Evolutionary conservation across 2,113 vertebrate species (phyloP).

Genomic region (Nannobrachium achirus): DNA sequence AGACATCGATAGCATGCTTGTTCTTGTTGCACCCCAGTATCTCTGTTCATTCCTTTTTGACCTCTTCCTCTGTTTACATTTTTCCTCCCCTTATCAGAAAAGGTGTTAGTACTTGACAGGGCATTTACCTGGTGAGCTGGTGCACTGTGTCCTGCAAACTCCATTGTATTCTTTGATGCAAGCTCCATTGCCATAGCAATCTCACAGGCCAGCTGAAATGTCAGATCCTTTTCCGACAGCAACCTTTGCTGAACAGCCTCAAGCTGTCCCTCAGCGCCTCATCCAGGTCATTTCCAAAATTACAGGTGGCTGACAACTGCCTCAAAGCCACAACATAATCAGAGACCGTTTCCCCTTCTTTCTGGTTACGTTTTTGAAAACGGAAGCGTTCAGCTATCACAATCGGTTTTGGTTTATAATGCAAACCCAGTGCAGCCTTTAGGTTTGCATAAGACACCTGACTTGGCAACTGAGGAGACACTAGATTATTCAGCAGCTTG

Average conservation of each 20-base stretch:
- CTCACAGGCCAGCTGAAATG: conserved; percentile 5
- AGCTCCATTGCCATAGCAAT: conserved; percentile 9
- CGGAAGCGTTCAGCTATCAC: too few relatives aligned
- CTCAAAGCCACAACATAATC: conserved; percentile 10
- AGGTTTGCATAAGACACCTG: too few relatives aligned
- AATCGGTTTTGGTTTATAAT: too few relatives aligned
- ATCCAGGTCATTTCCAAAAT: conserved; percentile 7
- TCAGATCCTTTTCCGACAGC: conserved; percentile 1
- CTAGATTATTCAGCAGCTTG: too few relatives aligned
- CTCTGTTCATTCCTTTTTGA: neutral
- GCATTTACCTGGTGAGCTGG: too few relatives aligned
- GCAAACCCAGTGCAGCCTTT: too few relatives aligned
- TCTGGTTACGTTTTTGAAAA: conserved; percentile 19
- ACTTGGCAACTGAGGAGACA: too few relatives aligned
- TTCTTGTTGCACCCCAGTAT: neutral
- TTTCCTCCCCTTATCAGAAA: conserved; percentile 1
- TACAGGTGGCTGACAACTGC: conserved; percentile 1
- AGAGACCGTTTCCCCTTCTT: neutral
- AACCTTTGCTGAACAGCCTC: conserved; percentile 16
- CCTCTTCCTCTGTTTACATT: neutral
- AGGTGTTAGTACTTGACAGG: too few relatives aligned
- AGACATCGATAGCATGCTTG: neutral
- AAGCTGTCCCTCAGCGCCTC: conserved; percentile 14
- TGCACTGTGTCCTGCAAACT: too few relatives aligned
- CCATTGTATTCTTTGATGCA: conserved; percentile 1